phyloP scores from a whole-genome alignment of 2,797 vertebrate genomes.

The Anguilla anguilla region DNA sequence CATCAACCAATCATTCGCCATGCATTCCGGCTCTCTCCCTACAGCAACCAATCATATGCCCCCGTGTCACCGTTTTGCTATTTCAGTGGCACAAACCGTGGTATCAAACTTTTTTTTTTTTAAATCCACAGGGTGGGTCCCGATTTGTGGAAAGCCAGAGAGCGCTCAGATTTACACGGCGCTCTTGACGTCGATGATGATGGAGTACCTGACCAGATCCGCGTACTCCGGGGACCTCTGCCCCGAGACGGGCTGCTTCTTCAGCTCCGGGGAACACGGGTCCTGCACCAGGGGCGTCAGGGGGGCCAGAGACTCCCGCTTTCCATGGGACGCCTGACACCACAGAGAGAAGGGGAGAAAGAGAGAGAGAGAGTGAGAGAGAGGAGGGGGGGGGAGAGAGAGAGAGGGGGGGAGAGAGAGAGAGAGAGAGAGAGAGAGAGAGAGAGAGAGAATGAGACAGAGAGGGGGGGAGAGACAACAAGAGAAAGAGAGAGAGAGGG shows the following conservation, averaged over 20 bases:
- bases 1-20: background rate
- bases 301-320: constrained; percentile 60
- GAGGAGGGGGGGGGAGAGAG: no score
- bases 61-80: background rate
- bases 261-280: constrained; percentile 60
- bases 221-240: constrained; percentile 43
- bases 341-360: background rate
- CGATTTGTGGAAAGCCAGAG: background rate
- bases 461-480: background rate
- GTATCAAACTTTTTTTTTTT: background rate
- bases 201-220: constrained; percentile 64
- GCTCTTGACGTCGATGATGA: constrained; percentile 71
- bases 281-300: constrained; percentile 65
- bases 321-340: constrained; percentile 42
- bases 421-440: background rate
- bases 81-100: background rate
- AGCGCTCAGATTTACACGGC: constrained; percentile 56
- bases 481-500: background rate
- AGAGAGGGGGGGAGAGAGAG: background rate
- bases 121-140: background rate
- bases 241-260: constrained; percentile 35
- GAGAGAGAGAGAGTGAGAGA: no score
- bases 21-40: background rate
- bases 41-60: background rate
- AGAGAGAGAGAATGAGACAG: background rate